Percentiles rank a stretch among this genome's conserved stretches.
phyloP scores from a whole-genome alignment of 1,140 invertebrate species.

The Tetragonula clypearis region DNA sequence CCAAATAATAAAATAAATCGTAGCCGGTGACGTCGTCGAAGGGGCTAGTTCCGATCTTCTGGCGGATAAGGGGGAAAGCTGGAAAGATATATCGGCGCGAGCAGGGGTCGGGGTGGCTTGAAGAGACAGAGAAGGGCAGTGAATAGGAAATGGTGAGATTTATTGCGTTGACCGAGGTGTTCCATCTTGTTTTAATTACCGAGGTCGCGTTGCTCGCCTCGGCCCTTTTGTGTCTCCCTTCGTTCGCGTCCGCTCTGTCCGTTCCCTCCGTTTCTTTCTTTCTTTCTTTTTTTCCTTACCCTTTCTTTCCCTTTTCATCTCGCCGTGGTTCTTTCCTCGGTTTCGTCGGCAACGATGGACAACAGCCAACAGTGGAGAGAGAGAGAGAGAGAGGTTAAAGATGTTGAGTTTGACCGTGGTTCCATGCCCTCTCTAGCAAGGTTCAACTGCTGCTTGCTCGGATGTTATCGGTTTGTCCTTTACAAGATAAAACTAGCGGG shows the following conservation, averaged over 20 bases:
- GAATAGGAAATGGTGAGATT: constrained; percentile 65
- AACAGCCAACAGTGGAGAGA: background rate
- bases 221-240: constrained; percentile 5
- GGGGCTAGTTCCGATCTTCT: constrained; percentile 52
- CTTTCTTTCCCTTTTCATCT: background rate
- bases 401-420: constrained; percentile 1
- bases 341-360: background rate
- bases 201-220: constrained; percentile 48
- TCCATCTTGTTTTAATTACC: constrained; percentile 70
- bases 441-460: constrained; percentile 14
- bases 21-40: constrained; percentile 28
- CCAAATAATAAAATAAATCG: constrained; percentile 71
- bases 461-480: constrained; percentile 19
- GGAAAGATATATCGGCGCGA: constrained; percentile 39
- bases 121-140: background rate
- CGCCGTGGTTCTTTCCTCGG: background rate
- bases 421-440: background rate
- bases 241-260: background rate
- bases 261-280: background rate
- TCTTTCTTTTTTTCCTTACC: background rate
- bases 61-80: constrained; percentile 50
- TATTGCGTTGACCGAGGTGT: constrained; percentile 67
- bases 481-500: background rate
- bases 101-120: background rate
- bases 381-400: constrained; percentile 1